Evolutionary conservation across 2,113 vertebrate genomes (phyloP).

Genomic region (Microtus ochrogaster): DNA sequence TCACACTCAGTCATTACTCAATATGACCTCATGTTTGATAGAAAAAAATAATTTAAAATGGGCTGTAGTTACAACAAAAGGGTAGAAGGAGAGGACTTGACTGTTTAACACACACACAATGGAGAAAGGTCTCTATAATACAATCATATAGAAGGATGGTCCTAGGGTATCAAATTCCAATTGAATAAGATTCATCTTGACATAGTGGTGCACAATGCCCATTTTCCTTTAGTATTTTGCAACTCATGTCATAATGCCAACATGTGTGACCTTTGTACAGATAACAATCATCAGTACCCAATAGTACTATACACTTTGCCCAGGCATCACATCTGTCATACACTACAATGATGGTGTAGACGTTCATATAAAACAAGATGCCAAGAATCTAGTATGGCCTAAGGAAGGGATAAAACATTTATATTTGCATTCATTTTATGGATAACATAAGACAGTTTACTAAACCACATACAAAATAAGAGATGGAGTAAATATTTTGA

Average conservation of each 20-base stretch:
- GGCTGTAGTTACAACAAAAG: neutral
- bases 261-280: neutral
- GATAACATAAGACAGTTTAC: neutral
- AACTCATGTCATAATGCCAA: neutral
- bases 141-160: neutral
- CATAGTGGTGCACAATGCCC: neutral
- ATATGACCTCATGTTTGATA: neutral
- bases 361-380: neutral
- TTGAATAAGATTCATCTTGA: neutral
- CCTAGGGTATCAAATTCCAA: neutral
- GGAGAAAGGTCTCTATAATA: neutral
- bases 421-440: neutral
- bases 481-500: neutral
- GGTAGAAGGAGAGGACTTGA: neutral
- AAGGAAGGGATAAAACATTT: neutral
- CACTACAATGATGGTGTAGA: neutral
- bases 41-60: neutral
- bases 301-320: neutral
- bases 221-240: neutral
- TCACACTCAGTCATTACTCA: neutral
- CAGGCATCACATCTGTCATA: neutral
- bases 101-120: neutral
- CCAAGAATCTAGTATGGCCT: neutral
- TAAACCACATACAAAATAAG: neutral
- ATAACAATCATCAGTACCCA: neutral